These are phyloP conservation scores for Tinea pellionella DNA, from an alignment of 2,888 invertebrate species.

Conservation along the genomic window DNA sequence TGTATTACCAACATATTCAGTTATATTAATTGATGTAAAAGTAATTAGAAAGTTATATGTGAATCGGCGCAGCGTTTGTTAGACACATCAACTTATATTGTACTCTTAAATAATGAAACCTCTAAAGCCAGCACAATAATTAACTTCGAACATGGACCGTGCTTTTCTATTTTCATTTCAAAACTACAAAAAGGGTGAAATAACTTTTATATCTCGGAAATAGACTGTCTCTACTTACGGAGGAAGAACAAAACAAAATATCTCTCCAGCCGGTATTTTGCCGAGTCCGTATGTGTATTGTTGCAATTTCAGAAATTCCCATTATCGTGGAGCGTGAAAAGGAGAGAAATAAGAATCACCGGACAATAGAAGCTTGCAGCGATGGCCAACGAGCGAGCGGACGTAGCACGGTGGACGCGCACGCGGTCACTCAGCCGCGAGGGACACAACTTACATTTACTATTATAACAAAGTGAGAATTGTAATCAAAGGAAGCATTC, in stretches of 20 bases:
- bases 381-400: conserved; percentile 15
- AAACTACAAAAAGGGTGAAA: conserved; percentile 6
- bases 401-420: conserved; percentile 16
- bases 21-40: too few species aligned
- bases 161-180: conserved; percentile 9
- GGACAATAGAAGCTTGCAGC: conserved; percentile 34
- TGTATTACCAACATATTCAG: neutral
- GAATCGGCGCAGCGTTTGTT: too few species aligned
- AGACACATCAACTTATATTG: too few species aligned
- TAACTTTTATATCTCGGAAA: conserved; percentile 13
- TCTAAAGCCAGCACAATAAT: conserved; percentile 1
- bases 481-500: neutral
- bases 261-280: conserved; percentile 39
- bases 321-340: conserved; percentile 56
- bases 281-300: conserved; percentile 50
- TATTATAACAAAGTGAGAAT: neutral
- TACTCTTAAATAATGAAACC: neutral
- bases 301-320: conserved; percentile 66
- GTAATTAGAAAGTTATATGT: too few species aligned
- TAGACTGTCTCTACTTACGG: conserved; percentile 13
- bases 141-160: neutral
- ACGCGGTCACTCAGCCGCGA: conserved; percentile 18
- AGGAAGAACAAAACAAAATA: conserved; percentile 36
- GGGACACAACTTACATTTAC: conserved; percentile 6
- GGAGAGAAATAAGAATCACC: conserved; percentile 53